A percentile compares a stretch with the other conserved stretches of the same genome.
Evolutionary conservation across 35 echinoderm and acorn worm genomes (phyloP).

Genomic region (Hemicentrotus pulcherrimus): DNA sequence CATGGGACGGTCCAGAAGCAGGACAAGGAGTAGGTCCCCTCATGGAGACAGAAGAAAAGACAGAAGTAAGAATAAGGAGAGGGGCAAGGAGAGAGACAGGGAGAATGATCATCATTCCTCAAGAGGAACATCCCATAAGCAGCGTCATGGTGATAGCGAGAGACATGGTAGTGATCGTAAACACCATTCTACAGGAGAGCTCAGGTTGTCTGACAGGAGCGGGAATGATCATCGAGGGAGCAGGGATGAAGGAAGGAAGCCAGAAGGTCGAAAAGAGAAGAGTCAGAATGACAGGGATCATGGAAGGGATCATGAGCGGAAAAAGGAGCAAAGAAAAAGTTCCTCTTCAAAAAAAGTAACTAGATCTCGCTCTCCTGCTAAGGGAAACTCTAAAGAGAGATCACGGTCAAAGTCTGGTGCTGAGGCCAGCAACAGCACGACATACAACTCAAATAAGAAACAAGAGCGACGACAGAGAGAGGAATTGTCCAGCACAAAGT

Average conservation of each 20-base stretch:
- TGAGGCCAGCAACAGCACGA: not conserved
- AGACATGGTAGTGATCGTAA: not conserved
- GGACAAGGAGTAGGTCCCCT: slow-evolving; percentile 50
- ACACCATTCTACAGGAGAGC: slow-evolving; percentile 43
- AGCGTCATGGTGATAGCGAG: not conserved
- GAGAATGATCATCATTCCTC: not conserved
- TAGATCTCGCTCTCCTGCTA: not conserved
- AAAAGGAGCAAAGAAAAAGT: not conserved
- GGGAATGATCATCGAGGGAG: not conserved
- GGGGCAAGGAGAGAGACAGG: not conserved
- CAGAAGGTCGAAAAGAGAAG: not conserved
- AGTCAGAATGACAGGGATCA: not conserved
- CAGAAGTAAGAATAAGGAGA: not conserved
- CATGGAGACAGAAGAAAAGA: not conserved
- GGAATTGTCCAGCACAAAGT: not conserved
- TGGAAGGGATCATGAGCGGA: not conserved
- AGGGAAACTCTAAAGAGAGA: not conserved
- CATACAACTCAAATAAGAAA: slow-evolving; percentile 5
- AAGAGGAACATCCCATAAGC: not conserved
- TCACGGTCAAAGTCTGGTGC: slow-evolving; percentile 27
- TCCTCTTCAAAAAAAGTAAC: not conserved
- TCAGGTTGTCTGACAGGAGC: not conserved
- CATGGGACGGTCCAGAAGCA: slow-evolving; percentile 25
- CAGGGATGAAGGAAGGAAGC: not conserved
- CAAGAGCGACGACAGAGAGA: not conserved